Evolutionary conservation across 2,888 invertebrate species (phyloP), one percentile per base, ranked within the genome.

Genomic region (Cremastinae sp.): DNA sequence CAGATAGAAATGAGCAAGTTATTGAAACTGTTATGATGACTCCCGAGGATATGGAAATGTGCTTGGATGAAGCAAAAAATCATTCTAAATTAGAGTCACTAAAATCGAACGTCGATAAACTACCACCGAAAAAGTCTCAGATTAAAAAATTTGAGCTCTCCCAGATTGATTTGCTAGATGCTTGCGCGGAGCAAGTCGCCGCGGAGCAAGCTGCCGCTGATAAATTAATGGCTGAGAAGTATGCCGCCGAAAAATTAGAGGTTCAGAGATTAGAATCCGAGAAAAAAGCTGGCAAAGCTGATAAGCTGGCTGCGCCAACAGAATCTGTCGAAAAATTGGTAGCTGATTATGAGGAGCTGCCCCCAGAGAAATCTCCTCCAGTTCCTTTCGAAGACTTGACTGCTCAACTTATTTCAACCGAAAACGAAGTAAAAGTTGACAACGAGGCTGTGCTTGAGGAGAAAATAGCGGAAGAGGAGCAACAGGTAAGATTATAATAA

Each of bases 141-240:
- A 89, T 89, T n/a, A 89, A 89, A 66, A 89, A 89, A 61, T 89
- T 89, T 71, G 89, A 89, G 61, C 75, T 86, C 9, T 86, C 88
- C 0, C 86, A 87, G 75, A 80, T 86, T 49, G 87, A 88, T 80
- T 79, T 83, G 62, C 80, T 84, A 56, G 85, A 84, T 10, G 79
- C 72, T 12, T 78, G 53, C 66, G 56, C 18, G 18, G 36, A 68
- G 34, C 75, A 56, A 71, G 75, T 73, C 9, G 70, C 51, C 12
- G 75, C 75, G 1, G 66, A 69, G 36, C 54, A 59, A 58, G 59
- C 76, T 9, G 68, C 56, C 28, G 70, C 64, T 10, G 71, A 75
- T n/a, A 78, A 61, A 64, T 54, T 74, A 1, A 75, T 75, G 34
- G 58, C 53, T 2, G 78, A 74, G 16, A 65, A 66, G 71, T 14